Evolutionary conservation across 2,113 vertebrate species (phyloP).

Genomic region (Callithrix jacchus): DNA sequence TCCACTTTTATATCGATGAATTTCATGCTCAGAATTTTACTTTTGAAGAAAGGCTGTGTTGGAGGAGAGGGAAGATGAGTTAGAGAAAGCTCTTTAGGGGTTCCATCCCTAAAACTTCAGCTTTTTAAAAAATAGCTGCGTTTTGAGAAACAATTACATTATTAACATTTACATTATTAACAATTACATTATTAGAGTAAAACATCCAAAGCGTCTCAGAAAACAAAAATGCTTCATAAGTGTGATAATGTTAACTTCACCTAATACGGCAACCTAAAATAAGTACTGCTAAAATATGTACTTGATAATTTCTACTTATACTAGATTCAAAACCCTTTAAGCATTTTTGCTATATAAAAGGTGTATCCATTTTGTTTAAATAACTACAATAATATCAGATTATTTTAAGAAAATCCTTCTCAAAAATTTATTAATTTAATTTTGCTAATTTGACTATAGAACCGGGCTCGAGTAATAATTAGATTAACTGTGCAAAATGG

Average conservation of each 20-base stretch:
- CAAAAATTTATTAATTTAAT: slow-evolving; percentile 62
- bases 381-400: not conserved
- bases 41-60: not conserved
- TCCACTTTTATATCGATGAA: not conserved
- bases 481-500: slow-evolving; percentile 49
- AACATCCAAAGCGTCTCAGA: not conserved
- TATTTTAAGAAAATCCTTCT: slow-evolving; percentile 28
- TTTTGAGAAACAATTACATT: not conserved
- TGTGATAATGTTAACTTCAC: not conserved
- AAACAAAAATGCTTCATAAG: slow-evolving; percentile 14
- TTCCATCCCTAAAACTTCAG: not conserved
- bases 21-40: not conserved
- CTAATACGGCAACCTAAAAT: not conserved
- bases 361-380: slow-evolving; percentile 27
- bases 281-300: not conserved
- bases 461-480: slow-evolving; percentile 55
- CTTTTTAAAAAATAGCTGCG: not conserved
- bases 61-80: not conserved
- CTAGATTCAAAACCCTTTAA: not conserved
- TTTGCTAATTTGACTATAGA: slow-evolving; percentile 54
- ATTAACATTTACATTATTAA: not conserved
- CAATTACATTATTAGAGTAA: not conserved
- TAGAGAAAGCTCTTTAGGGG: not conserved
- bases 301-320: not conserved
- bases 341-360: slow-evolving; percentile 3